Evolutionary conservation across 2,888 invertebrate genomes (phyloP).

Genomic region (Conops quadrifasciatus): DNA sequence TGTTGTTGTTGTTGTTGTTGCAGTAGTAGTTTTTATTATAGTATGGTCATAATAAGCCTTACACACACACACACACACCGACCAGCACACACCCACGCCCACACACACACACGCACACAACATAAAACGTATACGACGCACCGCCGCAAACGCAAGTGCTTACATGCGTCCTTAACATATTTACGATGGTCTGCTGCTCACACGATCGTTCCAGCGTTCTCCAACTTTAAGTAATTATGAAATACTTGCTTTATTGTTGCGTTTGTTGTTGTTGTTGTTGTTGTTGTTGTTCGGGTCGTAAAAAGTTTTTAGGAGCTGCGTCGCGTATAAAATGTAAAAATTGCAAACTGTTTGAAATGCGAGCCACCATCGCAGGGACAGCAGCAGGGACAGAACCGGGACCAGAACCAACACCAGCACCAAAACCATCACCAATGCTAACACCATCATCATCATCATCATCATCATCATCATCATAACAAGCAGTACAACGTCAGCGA

Average conservation of each 20-base stretch:
- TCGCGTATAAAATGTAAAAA: constrained; percentile 40
- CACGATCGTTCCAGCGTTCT: neutral
- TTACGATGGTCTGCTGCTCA: neutral
- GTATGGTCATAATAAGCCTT: too few relatives aligned
- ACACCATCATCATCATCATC: too few relatives aligned
- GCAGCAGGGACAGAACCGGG: neutral
- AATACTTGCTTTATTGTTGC: constrained; percentile 39
- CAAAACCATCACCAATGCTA: too few relatives aligned
- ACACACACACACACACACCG: neutral
- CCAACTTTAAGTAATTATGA: constrained; percentile 40
- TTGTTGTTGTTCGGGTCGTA: constrained; percentile 37
- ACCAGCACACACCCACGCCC: neutral
- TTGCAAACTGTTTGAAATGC: constrained; percentile 34
- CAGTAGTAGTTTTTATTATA: too few relatives aligned
- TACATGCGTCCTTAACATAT: constrained; percentile 2
- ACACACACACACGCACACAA: constrained; percentile 6
- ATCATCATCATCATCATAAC: neutral
- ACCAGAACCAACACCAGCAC: neutral
- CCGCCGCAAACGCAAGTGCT: neutral
- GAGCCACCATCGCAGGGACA: neutral
- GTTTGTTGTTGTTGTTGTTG: neutral
- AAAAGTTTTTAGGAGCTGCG: constrained; percentile 42
- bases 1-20: too few relatives aligned
- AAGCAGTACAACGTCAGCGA: constrained; percentile 8
- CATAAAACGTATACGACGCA: neutral